Conservation (phyloP, 2,888 invertebrate species). For the Brachyptera risi region DNA sequence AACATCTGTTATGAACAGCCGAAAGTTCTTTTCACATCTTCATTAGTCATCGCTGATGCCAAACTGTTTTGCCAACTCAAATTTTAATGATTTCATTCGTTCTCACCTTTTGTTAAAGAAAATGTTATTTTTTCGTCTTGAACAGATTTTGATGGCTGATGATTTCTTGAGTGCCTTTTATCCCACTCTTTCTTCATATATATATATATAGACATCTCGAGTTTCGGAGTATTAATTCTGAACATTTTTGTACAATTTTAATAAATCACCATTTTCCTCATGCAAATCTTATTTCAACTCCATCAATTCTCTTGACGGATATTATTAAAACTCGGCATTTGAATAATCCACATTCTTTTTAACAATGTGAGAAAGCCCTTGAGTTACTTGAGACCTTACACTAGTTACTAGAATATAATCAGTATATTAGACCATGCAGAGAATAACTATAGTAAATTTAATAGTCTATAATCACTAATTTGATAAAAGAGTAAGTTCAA, state of each 20-base stretch:
- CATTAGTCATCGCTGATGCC: background rate
- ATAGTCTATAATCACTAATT: too few relatives aligned
- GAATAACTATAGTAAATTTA: too few relatives aligned
- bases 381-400: background rate
- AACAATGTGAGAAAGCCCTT: background rate
- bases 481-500: background rate
- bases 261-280: background rate
- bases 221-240: background rate
- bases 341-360: constrained; percentile 5
- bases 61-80: constrained; percentile 2
- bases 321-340: constrained; percentile 11
- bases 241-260: background rate
- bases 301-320: constrained; percentile 18
- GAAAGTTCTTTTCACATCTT: background rate
- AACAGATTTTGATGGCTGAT: background rate
- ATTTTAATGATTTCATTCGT: constrained; percentile 8
- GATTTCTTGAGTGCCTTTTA: background rate
- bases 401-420: background rate
- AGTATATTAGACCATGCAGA: background rate
- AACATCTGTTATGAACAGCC: constrained; percentile 15
- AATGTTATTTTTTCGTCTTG: constrained; percentile 9
- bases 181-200: background rate
- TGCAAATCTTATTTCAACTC: constrained; percentile 6
- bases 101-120: constrained; percentile 3
- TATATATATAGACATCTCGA: background rate